A percentile compares a stretch with the other conserved stretches of the same genome.
Evolutionary conservation across 2,797 vertebrate species (phyloP).

Genomic region (Anableps anableps): DNA sequence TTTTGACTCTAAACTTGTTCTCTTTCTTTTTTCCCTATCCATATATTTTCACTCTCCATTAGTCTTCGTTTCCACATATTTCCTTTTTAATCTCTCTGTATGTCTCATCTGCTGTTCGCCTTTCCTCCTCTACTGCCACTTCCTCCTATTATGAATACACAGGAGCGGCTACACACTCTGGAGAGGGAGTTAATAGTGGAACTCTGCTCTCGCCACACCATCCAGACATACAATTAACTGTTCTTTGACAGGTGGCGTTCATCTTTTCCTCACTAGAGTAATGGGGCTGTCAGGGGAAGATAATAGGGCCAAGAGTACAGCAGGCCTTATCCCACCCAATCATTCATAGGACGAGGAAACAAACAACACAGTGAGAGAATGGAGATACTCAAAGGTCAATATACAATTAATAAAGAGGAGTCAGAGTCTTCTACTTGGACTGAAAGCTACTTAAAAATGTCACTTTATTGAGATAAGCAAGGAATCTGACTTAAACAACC

Average conservation of each 20-base stretch:
- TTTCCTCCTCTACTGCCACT: conserved; percentile 15
- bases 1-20: conserved; percentile 21
- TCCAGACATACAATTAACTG: conserved; percentile 99
- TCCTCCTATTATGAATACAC: conserved; percentile 2
- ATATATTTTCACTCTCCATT: conserved; percentile 21
- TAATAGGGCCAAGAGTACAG: conserved; percentile 90
- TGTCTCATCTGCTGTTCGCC: not conserved
- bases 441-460: conserved; percentile 13
- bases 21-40: not conserved
- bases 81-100: conserved; percentile 8
- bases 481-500: not conserved
- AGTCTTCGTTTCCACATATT: conserved; percentile 17
- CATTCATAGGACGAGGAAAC: conserved; percentile 57
- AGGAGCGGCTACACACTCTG: conserved; percentile 21
- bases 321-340: conserved; percentile 56
- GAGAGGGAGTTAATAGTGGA: conserved; percentile 52
- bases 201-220: conserved; percentile 78
- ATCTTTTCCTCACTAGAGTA: conserved; percentile 96
- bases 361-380: conserved; percentile 38
- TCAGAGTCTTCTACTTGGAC: conserved; percentile 20
- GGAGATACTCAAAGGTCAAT: conserved; percentile 21
- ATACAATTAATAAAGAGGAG: conserved; percentile 39
- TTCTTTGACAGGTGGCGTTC: conserved; percentile 95
- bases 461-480: conserved; percentile 1
- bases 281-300: conserved; percentile 96